A percentile compares a stretch with the other conserved stretches of the same genome.
Evolutionary conservation across 2,797 vertebrate genomes (phyloP).

Genomic region (Anniella stebbinsi): DNA sequence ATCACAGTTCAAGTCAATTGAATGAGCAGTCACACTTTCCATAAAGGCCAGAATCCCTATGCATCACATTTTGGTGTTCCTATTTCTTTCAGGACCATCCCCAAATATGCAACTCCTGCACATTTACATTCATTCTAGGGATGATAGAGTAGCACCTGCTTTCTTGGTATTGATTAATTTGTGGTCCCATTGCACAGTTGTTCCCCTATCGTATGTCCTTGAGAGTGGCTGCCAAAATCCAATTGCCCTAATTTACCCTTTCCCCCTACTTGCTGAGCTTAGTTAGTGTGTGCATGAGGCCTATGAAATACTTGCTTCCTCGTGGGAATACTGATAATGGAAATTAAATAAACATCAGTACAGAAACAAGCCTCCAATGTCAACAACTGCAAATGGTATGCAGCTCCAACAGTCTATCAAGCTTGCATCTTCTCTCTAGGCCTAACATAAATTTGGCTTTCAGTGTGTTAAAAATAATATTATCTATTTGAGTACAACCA

Average conservation of each 20-base stretch:
- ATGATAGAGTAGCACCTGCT: slow-evolving; percentile 29
- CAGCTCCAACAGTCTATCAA: slow-evolving; percentile 46
- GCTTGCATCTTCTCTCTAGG: slow-evolving; percentile 41
- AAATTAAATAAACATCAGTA: slow-evolving; percentile 73
- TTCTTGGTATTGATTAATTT: slow-evolving; percentile 71
- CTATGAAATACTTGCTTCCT: slow-evolving; percentile 66
- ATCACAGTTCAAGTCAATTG: not conserved
- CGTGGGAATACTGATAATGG: slow-evolving; percentile 62
- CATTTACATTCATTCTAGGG: slow-evolving; percentile 56
- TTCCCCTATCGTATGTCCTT: slow-evolving; percentile 71
- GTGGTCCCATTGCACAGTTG: slow-evolving; percentile 53
- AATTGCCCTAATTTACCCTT: slow-evolving; percentile 77
- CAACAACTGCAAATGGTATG: slow-evolving; percentile 32
- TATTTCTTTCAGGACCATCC: not conserved
- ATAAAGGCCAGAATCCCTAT: not conserved
- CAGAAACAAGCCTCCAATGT: slow-evolving; percentile 62
- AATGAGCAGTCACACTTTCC: not conserved
- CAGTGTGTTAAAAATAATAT: slow-evolving; percentile 35
- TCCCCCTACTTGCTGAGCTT: slow-evolving; percentile 67
- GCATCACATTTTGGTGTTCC: not conserved
- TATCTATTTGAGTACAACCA: slow-evolving; percentile 32
- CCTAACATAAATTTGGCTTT: slow-evolving; percentile 20
- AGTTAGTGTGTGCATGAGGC: slow-evolving; percentile 64
- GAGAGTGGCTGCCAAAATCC: slow-evolving; percentile 74
- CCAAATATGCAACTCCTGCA: slow-evolving; percentile 39